Evolutionary conservation across 2,797 vertebrate genomes (phyloP), one percentile per base, ranked within the genome.

Genomic region (Spea hammondii): DNA sequence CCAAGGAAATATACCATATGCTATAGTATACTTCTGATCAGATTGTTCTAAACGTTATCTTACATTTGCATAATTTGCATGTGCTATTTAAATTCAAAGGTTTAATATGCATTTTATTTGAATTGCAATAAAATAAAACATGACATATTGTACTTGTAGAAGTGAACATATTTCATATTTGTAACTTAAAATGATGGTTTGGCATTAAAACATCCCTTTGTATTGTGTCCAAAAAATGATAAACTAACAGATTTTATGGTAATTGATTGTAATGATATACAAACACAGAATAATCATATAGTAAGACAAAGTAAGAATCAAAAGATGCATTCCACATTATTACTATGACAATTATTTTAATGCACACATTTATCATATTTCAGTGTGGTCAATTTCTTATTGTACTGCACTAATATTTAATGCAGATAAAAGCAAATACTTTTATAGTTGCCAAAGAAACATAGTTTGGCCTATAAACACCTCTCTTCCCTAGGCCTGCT

Each of bases 1-100:
- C 78, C 65, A 74, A 79, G 54, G 66, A 79, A 79, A 79, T 64
- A 67, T 79, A 79, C 70, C 70, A 59, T 74, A 79, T 79, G 78
- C 65, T 79, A 54, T 79, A 79, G 68, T 59, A 51, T 73, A 51
- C 69, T 65, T 64, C 45, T 57, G 54, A 54, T 69, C 62, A 50
- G 17, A 53, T 60, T 69, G 5, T 76, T 17, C n/a, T 44, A 44
- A 9, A 54, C 48, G 44, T 9, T 17, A 60, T 17, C 49, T 11
- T 75, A 66, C 47, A 44, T 47, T 48, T 66, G 9, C 5, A 5
- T 55, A 45, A 8, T 1, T n/a, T n/a, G n/a, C n/a, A n/a, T 55
- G 51, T 53, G 44, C n/a, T 51, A 51, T 66, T 5, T 45, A 55
- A 65, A 32, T 32, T 32, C 32, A 32, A 32, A 32, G 32, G 32